phyloP scores from a whole-genome alignment of 2,888 invertebrate species.

The Pemphredon lugubris region DNA sequence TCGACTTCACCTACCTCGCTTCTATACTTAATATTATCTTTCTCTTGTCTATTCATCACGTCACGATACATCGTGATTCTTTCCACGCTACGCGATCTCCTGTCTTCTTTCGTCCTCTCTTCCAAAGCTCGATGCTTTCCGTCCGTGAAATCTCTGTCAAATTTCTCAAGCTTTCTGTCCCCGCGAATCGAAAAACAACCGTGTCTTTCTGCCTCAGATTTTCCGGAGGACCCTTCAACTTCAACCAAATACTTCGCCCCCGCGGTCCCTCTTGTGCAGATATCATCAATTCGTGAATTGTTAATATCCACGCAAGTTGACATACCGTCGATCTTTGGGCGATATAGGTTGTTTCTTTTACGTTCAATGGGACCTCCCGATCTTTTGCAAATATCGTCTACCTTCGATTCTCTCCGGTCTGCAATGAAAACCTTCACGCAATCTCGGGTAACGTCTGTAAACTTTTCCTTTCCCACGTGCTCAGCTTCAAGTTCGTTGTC shows the following conservation, averaged over 20 bases:
- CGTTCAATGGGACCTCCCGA: too few relatives aligned
- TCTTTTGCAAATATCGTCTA: too few relatives aligned
- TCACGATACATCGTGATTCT: slow-evolving; percentile 14
- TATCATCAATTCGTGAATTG: too few relatives aligned
- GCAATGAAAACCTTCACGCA: too few relatives aligned
- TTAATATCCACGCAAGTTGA: too few relatives aligned
- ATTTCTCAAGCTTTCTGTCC: slow-evolving; percentile 16
- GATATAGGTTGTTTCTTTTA: too few relatives aligned
- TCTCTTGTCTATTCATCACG: slow-evolving; percentile 28
- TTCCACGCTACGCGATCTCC: slow-evolving; percentile 15
- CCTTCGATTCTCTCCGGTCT: too few relatives aligned
- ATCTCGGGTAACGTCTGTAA: too few relatives aligned
- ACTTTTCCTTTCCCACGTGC: too few relatives aligned
- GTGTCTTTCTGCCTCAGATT: background rate
- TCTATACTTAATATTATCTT: slow-evolving; percentile 33
- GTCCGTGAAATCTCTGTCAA: slow-evolving; percentile 25
- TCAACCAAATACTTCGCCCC: slow-evolving; percentile 4
- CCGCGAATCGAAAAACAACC: background rate
- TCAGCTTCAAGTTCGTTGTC: background rate
- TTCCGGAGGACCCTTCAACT: background rate
- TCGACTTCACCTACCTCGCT: slow-evolving; percentile 18
- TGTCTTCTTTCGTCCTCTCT: background rate
- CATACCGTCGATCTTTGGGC: too few relatives aligned
- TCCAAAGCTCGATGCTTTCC: background rate
- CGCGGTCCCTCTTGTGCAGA: background rate